phyloP scores from a whole-genome alignment of 2,888 invertebrate species.

The Venusia cambrica region DNA sequence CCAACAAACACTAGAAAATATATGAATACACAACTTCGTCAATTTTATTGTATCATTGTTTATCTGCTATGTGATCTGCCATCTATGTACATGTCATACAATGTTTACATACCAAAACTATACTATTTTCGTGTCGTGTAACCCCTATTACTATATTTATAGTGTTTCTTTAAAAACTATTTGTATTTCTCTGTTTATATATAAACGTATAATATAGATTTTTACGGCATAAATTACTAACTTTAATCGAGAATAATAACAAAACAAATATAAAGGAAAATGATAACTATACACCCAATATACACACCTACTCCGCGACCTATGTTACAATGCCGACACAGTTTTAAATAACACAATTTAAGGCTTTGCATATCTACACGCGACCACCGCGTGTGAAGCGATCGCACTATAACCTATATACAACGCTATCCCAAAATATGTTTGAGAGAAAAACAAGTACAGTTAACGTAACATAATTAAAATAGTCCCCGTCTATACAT shows the following conservation, averaged over 20 bases:
- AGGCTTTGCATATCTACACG: slow-evolving; percentile 67
- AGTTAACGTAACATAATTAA: slow-evolving; percentile 67
- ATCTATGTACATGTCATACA: slow-evolving; percentile 75
- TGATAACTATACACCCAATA: slow-evolving; percentile 79
- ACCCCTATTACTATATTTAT: slow-evolving; percentile 77
- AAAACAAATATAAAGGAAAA: slow-evolving; percentile 57
- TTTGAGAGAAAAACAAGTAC: slow-evolving; percentile 59
- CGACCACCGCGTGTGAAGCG: slow-evolving; percentile 42
- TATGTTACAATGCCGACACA: slow-evolving; percentile 69
- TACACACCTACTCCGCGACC: slow-evolving; percentile 70
- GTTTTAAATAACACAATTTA: slow-evolving; percentile 61
- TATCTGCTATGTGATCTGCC: slow-evolving; percentile 64
- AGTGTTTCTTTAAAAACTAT: slow-evolving; percentile 70
- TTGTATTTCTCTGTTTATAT: slow-evolving; percentile 74
- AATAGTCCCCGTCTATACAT: slow-evolving; percentile 78
- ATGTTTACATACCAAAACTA: slow-evolving; percentile 79
- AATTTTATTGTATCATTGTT: slow-evolving; percentile 75
- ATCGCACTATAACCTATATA: slow-evolving; percentile 39
- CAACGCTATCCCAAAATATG: slow-evolving; percentile 39
- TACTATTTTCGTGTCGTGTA: slow-evolving; percentile 74
- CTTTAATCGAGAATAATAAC: slow-evolving; percentile 69
- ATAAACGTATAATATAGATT: slow-evolving; percentile 73
- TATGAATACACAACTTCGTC: slow-evolving; percentile 24
- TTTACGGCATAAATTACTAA: slow-evolving; percentile 78
- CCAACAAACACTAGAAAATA: slow-evolving; percentile 28